A percentile compares a stretch with the other conserved stretches of the same genome.
Conservation (phyloP, 2,797 vertebrate genomes). For the Nothura maculosa region DNA sequence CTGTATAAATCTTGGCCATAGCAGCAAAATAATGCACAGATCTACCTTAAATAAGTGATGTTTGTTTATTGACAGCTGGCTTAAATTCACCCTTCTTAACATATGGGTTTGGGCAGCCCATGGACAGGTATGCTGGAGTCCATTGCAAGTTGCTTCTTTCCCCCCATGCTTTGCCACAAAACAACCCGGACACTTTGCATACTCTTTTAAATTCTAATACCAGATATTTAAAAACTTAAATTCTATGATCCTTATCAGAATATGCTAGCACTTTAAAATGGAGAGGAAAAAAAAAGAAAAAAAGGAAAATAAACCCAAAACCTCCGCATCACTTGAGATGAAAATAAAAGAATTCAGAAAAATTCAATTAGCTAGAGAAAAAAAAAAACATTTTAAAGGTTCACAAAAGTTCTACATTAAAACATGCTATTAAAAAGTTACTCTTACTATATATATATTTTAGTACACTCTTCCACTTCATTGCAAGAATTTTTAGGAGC, state of each 20-base stretch:
- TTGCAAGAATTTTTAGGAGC: not conserved
- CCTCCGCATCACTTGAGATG: not conserved
- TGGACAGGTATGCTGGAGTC: fast-evolving
- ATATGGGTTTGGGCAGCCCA: not conserved
- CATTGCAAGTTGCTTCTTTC: not conserved
- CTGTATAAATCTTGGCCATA: not conserved
- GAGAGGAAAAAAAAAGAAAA: too few species aligned
- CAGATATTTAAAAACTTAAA: not conserved
- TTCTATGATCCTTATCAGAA: fast-evolving
- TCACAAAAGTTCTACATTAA: not conserved
- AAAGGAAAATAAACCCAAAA: too few species aligned
- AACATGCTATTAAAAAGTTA: not conserved
- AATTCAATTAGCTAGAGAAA: not conserved
- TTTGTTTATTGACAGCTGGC: not conserved
- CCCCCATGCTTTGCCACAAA: not conserved
- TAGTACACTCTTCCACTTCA: not conserved
- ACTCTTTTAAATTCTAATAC: not conserved
- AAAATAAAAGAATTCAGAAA: not conserved
- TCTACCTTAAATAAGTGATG: not conserved
- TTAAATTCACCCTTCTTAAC: not conserved
- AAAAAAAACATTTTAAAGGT: not conserved
- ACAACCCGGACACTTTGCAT: not conserved
- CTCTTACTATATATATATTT: not conserved
- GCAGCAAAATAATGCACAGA: not conserved
- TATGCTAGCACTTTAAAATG: not conserved